Evolutionary conservation across 2,797 vertebrate genomes (phyloP).

Genomic region (Crocidura indochinensis): DNA sequence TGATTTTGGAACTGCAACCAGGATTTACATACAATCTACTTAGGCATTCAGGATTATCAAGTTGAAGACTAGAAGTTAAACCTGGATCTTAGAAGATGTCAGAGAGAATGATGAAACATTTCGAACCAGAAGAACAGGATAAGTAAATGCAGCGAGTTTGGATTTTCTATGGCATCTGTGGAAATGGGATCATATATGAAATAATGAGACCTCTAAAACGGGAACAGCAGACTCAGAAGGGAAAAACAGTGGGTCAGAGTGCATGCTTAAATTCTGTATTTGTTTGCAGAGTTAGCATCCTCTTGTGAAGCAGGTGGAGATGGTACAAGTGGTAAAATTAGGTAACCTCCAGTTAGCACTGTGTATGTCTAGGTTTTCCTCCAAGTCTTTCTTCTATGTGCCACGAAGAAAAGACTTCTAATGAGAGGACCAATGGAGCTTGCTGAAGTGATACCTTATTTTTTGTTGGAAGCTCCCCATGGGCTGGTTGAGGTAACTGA

Average conservation of each 20-base stretch:
- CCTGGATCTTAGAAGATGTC: neutral
- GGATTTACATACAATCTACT: neutral
- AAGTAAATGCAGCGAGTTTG: neutral
- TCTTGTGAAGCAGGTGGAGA: neutral
- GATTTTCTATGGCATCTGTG: neutral
- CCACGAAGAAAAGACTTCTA: neutral
- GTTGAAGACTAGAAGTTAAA: slow-evolving; percentile 9
- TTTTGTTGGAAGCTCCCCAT: slow-evolving; percentile 45
- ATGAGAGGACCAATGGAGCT: neutral
- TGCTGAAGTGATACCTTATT: neutral
- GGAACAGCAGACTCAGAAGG: neutral
- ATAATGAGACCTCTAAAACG: neutral
- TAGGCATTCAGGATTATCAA: slow-evolving; percentile 17
- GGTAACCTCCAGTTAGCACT: neutral
- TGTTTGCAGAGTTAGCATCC: neutral
- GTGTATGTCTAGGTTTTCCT: slow-evolving; percentile 32
- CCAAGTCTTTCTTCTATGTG: neutral
- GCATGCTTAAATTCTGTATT: neutral
- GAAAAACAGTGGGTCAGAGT: neutral
- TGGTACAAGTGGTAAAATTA: neutral
- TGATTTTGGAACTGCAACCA: neutral
- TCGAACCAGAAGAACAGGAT: too few species aligned
- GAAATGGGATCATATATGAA: neutral
- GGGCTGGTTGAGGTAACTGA: neutral
- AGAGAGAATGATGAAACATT: slow-evolving; percentile 1